Evolutionary conservation across 1,140 invertebrate genomes (phyloP), one percentile per base, ranked within the genome.

Genomic region (Glomeris maerens): DNA sequence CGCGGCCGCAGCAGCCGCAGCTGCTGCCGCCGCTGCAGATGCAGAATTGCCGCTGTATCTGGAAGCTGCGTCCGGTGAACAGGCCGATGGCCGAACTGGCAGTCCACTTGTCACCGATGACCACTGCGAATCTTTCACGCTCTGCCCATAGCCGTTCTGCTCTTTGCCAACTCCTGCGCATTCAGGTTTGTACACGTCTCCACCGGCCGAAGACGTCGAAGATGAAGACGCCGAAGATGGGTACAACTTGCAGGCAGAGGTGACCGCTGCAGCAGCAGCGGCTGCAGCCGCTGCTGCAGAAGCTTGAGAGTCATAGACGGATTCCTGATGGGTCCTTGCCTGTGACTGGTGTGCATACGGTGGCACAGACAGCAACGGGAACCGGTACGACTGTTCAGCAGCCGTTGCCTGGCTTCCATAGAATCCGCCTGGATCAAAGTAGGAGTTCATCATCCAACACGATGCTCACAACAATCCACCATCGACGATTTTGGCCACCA

Each of bases 341-440:
- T 42, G 45, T 27, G 3, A 21, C 40, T 0, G 45, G 40, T 53
- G 59, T 22, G 46, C 50, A 45, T 60, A 60, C 27, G 60, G 60
- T 28, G 59, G 60, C 51, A 63, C 59, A 7, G 62, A 52, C 53
- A 91, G 69, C 46, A 91, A 70, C 4, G 86, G 85, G 51, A 69
- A 70, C 58, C 86, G 75, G 69, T 90, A 85, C 42, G 60, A 80
- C 76, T 66, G 66, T 36, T 69, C 66, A 28, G 62, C 65, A 14
- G 39, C 41, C 74, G 78, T 36, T 75, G 77, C 52, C 72, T 87
- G 86, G 59, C 82, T 78, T 52, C 85, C 85, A 72, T 91, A 91
- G 74, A 91, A 91, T 67, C 86, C 85, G 68, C 81, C 80, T 73
- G 90, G 87, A 71, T 91, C 87, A 68, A 91, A 93, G 70, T 91